Percentiles rank a stretch among this genome's conserved stretches.
phyloP scores from a whole-genome alignment of 1,140 invertebrate species.

The Drosophila sechellia region DNA sequence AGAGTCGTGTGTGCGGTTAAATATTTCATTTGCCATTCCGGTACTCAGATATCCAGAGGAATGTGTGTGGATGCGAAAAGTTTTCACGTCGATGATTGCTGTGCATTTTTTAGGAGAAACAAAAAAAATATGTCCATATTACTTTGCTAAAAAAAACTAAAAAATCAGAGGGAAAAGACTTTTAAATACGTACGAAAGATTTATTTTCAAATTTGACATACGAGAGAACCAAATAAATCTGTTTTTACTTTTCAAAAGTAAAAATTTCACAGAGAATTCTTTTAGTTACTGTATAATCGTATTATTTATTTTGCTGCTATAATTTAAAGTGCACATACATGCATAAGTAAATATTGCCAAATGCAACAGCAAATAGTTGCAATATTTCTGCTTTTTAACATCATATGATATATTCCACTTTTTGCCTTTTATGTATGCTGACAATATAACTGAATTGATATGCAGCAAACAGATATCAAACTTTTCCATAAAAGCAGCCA shows the following conservation, averaged over 20 bases:
- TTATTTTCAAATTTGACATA: background rate
- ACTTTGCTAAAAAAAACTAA: background rate
- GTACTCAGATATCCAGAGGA: conserved; percentile 21
- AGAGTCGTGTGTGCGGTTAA: conserved; percentile 36
- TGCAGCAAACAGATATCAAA: conserved; percentile 9
- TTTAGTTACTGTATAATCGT: conserved; percentile 13
- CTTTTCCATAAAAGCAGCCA: background rate
- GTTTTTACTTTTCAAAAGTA: no score
- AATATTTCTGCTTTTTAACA: background rate
- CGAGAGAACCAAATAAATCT: no score
- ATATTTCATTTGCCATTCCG: conserved; percentile 36
- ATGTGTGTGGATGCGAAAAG: conserved; percentile 18
- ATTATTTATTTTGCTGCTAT: conserved; percentile 15
- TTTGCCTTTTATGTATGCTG: background rate
- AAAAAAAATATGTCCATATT: background rate
- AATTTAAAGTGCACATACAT: background rate
- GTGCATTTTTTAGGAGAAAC: background rate
- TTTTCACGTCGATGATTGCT: conserved; percentile 5
- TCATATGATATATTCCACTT: background rate
- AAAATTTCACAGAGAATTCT: no score
- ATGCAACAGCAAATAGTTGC: conserved; percentile 1
- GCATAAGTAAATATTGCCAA: background rate
- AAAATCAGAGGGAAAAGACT: background rate
- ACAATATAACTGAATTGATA: background rate
- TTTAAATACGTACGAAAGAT: background rate